These are phyloP conservation scores for Macrosoma leucophasiata DNA, from an alignment of 2,888 invertebrate species.

Conservation along the genomic window DNA sequence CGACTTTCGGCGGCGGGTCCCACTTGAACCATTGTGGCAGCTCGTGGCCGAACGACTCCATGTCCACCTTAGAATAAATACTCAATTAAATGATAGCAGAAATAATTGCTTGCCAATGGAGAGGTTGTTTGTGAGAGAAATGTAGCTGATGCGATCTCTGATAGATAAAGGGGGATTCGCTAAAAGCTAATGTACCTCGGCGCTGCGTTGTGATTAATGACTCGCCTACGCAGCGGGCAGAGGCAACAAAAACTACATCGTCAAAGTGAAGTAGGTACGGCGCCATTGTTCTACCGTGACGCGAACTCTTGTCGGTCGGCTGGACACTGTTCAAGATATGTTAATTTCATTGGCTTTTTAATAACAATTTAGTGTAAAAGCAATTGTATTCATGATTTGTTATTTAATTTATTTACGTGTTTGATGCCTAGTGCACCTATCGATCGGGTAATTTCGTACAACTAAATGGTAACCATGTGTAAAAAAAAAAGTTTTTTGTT, in stretches of 20 bases:
- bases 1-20: conserved; percentile 59
- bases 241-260: conserved; percentile 55
- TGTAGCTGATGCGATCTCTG: conserved; percentile 32
- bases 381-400: no score
- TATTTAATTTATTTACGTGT: no score
- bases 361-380: no score
- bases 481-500: no score
- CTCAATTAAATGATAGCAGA: conserved; percentile 11
- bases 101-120: conserved; percentile 3
- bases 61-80: conserved; percentile 53
- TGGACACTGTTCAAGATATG: conserved; percentile 32
- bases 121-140: conserved; percentile 28
- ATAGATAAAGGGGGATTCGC: conserved; percentile 45
- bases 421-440: no score
- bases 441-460: no score
- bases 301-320: conserved; percentile 33
- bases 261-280: conserved; percentile 47
- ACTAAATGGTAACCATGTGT: no score
- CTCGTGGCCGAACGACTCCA: conserved; percentile 56
- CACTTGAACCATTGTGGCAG: conserved; percentile 67
- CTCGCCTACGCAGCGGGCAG: conserved; percentile 44
- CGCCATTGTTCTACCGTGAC: conserved; percentile 45
- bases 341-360: no score
- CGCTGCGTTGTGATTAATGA: conserved; percentile 68
- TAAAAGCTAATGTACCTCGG: conserved; percentile 52